These are phyloP conservation scores for Ernsta delagoae DNA, from an alignment of 2,888 invertebrate species.

Conservation along the genomic window DNA sequence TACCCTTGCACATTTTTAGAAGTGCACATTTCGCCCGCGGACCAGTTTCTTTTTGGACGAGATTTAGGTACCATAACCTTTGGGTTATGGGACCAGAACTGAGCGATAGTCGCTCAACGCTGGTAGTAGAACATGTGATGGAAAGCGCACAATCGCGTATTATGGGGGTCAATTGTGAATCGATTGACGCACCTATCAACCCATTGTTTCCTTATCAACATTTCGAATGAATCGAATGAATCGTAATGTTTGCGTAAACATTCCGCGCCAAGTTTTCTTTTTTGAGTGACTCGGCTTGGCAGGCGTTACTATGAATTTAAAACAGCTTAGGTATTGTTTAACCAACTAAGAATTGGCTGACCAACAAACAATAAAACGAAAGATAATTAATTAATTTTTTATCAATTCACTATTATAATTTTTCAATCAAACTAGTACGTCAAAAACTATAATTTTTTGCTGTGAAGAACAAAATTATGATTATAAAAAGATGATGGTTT, in stretches of 20 bases:
- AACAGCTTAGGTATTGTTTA: neutral
- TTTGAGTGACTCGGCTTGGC: neutral
- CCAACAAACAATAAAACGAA: too few species aligned
- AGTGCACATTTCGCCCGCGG: too few species aligned
- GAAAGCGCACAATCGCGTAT: conserved; percentile 14
- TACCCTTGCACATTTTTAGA: too few species aligned
- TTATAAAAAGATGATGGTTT: too few species aligned
- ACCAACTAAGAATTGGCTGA: neutral
- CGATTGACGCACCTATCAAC: conserved; percentile 30
- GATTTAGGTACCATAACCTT: too few species aligned
- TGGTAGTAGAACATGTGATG: neutral
- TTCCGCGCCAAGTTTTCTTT: conserved; percentile 1
- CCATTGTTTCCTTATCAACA: conserved; percentile 28
- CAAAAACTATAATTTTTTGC: too few species aligned
- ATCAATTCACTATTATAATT: too few species aligned
- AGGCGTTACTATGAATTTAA: neutral
- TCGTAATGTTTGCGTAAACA: conserved; percentile 4
- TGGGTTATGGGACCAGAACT: too few species aligned
- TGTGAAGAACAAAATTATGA: too few species aligned
- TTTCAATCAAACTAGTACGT: too few species aligned
- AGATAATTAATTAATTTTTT: too few species aligned
- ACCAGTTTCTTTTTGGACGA: too few species aligned
- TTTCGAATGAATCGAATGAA: conserved; percentile 6
- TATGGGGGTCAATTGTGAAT: conserved; percentile 28
- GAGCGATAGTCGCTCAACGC: neutral